phyloP scores from a whole-genome alignment of 2,113 vertebrate genomes.

The Antennarius striatus region DNA sequence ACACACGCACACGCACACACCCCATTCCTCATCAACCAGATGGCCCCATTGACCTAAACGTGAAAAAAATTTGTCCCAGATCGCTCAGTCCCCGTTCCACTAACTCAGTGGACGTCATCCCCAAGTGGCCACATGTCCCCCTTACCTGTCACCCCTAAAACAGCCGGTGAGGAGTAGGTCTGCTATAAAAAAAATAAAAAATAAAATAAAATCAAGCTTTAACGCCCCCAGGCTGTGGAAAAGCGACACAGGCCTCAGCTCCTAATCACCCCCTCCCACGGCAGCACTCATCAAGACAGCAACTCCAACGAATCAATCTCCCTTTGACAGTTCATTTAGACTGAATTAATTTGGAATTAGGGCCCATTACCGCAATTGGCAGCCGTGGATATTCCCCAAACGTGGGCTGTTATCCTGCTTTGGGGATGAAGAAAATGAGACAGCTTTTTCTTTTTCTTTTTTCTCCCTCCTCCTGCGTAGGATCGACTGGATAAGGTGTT shows the following conservation, averaged over 20 bases:
- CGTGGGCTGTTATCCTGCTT: conserved; percentile 80
- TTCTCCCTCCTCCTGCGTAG: conserved; percentile 32
- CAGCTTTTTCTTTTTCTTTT: conserved; percentile 61
- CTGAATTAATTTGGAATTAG: conserved; percentile 97
- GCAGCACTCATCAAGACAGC: conserved; percentile 86
- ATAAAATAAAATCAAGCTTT: conserved; percentile 48
- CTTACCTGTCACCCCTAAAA: conserved; percentile 81
- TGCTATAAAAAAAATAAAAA: conserved; percentile 41
- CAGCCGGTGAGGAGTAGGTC: conserved; percentile 67
- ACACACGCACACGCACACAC: neutral
- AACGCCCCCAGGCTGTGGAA: conserved; percentile 79
- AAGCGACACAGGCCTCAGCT: conserved; percentile 79
- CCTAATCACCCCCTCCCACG: conserved; percentile 85
- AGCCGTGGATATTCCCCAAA: conserved; percentile 87
- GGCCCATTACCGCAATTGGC: conserved; percentile 90
- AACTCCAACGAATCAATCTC: conserved; percentile 93
- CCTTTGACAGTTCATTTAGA: conserved; percentile 94
- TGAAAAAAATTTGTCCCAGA: conserved; percentile 42
- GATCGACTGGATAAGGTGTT: conserved; percentile 83
- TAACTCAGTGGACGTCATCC: conserved; percentile 34
- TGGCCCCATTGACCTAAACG: conserved; percentile 24
- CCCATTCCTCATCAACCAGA: conserved; percentile 22
- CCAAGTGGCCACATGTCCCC: conserved; percentile 64
- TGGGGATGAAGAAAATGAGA: conserved; percentile 74
- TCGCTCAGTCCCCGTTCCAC: conserved; percentile 23